Base-by-base conservation (phyloP, 2,113 vertebrate genomes). In the Chrysochloris asiatica region DNA sequence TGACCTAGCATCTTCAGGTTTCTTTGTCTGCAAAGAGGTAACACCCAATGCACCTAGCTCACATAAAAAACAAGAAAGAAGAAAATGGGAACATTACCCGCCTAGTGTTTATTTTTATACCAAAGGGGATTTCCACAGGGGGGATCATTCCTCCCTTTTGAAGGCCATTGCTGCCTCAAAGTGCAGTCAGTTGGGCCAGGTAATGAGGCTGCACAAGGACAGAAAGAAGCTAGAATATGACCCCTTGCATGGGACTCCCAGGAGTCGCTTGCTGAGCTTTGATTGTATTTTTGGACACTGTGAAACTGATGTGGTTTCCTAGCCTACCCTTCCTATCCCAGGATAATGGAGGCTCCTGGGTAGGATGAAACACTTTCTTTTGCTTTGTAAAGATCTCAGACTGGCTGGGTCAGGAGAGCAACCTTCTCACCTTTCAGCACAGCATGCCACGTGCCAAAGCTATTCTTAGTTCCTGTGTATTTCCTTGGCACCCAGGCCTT, bases 91-190 rank as follows among this genome's bases (percentile, higher is more conserved):
- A 87, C 91, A 78, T 79, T 41, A 91, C 63, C 87, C 85, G 67
- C 43, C 61, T 22, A 0, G 30, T 5, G 26, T 75, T 95, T 93
- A 94, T 95, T 95, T 91, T 83, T 89, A 63, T 85, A 89, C 61
- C 85, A 92, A 93, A 96, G 95, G 89, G 95, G 87, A 95, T 96
- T 97, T 94, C 95, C 91, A 79, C 19, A 36, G 67, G 92, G 65
- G 69, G 77, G 83, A 81, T 33, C 43, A 59, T 92, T 92, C 56
- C 56, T 95, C 43, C 41, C 78, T 33, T 71, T 11, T 16, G 56
- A 59, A 94, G 78, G 73, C 87, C 24, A 7, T 38, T 17, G 17
- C 52, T 77, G 38, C 81, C 89, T 94, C 91, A 89, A 71, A 94
- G 84, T 52, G 65, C 19, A 24, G 11, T 84, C 43, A 83, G 38